Conservation (phyloP, 2,113 vertebrate species). For the Esox niger region DNA sequence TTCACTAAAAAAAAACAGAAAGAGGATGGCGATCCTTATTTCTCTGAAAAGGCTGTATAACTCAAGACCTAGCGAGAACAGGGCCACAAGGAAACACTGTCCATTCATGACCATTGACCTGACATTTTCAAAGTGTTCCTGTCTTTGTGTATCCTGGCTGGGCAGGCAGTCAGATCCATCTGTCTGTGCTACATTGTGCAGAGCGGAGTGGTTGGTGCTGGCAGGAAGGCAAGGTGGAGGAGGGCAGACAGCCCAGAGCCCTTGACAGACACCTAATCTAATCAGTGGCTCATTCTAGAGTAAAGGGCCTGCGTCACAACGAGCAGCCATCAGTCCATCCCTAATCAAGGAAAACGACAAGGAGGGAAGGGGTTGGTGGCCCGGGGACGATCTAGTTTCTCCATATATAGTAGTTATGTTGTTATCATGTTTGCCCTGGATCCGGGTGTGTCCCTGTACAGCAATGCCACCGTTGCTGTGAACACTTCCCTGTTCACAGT, state of each 20-base stretch:
- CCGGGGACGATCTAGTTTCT: background rate
- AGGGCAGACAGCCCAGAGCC: constrained; percentile 15
- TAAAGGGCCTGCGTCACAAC: constrained; percentile 1
- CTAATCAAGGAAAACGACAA: background rate
- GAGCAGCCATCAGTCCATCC: too few species aligned
- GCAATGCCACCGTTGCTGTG: too few species aligned
- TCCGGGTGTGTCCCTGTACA: too few species aligned
- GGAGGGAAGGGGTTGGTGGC: background rate
- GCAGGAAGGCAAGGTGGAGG: background rate
- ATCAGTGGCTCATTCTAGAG: constrained; percentile 40
- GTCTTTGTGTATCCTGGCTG: background rate
- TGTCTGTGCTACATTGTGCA: background rate
- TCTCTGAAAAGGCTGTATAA: background rate
- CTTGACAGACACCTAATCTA: constrained; percentile 48
- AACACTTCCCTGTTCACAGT: background rate
- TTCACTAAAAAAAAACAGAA: too few species aligned
- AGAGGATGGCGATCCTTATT: too few species aligned
- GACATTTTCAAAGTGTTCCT: background rate
- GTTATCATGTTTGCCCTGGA: too few species aligned
- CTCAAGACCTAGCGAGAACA: background rate
- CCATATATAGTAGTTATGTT: background rate
- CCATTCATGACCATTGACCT: constrained; percentile 37
- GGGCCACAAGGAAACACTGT: constrained; percentile 23
- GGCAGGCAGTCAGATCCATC: too few species aligned
- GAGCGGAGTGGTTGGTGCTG: background rate